Evolutionary conservation across 1,140 invertebrate species (phyloP).

Genomic region (Tetragonula clypearis): DNA sequence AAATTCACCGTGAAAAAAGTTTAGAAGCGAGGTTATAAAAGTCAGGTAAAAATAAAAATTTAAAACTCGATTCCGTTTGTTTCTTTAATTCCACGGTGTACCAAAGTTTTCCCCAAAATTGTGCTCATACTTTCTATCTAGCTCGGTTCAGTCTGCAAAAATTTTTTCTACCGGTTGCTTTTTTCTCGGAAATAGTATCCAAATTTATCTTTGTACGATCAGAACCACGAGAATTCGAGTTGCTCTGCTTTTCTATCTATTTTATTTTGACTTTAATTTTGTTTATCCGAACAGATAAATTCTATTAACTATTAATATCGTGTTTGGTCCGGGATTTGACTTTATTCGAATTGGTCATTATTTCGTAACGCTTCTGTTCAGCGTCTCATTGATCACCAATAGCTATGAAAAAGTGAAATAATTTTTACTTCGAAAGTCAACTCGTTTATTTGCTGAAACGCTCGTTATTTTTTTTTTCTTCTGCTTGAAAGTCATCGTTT

Average conservation of each 20-base stretch:
- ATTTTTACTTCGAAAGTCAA: background rate
- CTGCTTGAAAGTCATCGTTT: background rate
- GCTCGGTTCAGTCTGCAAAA: background rate
- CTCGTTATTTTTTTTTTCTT: constrained; percentile 1
- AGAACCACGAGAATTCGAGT: background rate
- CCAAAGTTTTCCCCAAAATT: background rate
- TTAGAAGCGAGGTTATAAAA: background rate
- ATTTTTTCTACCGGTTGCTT: background rate
- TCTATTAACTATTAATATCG: background rate
- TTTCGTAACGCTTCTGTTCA: background rate
- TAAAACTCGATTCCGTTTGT: background rate
- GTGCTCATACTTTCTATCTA: background rate
- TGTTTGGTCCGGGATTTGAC: background rate
- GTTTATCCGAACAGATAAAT: background rate
- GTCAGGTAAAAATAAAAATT: background rate
- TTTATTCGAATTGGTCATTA: background rate
- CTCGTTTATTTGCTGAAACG: background rate
- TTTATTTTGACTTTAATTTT: background rate
- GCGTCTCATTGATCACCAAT: background rate
- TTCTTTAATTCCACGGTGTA: background rate
- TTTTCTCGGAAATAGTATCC: background rate
- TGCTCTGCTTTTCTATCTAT: background rate
- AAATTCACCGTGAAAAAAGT: background rate
- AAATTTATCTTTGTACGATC: background rate
- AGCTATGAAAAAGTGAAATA: background rate